These are phyloP conservation scores for Hetaerina titia DNA, from an alignment of 2,888 invertebrate genomes.

Conservation along the genomic window DNA sequence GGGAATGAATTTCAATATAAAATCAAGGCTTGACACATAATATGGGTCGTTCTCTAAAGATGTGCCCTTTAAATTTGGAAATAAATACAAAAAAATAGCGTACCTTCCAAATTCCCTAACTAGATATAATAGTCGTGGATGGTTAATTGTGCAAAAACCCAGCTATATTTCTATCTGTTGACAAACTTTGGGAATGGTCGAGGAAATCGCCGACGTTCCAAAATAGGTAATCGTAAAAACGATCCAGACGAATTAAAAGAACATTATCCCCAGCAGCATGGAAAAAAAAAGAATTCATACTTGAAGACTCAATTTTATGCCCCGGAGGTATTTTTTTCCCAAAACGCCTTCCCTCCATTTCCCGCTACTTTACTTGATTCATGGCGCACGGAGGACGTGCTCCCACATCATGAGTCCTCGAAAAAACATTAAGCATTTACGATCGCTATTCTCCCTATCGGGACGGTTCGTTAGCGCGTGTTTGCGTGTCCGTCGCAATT, in stretches of 20 bases:
- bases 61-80: too few relatives aligned
- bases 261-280: not conserved
- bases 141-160: too few relatives aligned
- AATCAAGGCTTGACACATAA: too few relatives aligned
- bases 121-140: too few relatives aligned
- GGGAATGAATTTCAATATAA: too few relatives aligned
- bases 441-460: not conserved
- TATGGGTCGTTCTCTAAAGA: too few relatives aligned
- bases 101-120: too few relatives aligned
- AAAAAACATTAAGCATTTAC: conserved; percentile 42
- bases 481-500: conserved; percentile 24
- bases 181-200: not conserved
- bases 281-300: not conserved
- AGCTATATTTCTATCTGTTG: too few relatives aligned
- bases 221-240: not conserved
- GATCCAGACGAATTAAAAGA: not conserved
- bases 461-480: conserved; percentile 16
- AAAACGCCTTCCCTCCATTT: not conserved
- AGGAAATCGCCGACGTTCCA: not conserved
- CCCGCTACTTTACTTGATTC: not conserved
- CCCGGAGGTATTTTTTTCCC: not conserved
- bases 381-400: not conserved
- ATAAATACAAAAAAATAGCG: too few relatives aligned
- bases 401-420: not conserved
- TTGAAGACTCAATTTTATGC: conserved; percentile 8